Percentiles rank a stretch among this genome's conserved stretches.
Evolutionary conservation across 2,888 invertebrate species (phyloP).

Genomic region (Thera britannica): DNA sequence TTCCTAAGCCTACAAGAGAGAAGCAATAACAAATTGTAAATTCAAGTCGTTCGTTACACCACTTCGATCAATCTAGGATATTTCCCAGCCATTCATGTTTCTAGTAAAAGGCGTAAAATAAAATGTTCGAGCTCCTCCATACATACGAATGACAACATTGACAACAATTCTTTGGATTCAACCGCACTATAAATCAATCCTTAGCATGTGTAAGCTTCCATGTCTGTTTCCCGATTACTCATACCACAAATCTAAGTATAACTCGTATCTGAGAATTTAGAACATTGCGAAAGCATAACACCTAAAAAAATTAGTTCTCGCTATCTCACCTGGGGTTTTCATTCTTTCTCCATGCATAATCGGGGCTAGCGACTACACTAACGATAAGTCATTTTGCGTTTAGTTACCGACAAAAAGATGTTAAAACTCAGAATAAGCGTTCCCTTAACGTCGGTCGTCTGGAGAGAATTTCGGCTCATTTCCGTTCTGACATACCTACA

Average conservation of each 20-base stretch:
- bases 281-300: too few species aligned
- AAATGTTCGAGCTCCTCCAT: background rate
- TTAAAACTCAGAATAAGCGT: too few species aligned
- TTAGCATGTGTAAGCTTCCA: slow-evolving; percentile 5
- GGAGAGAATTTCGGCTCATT: slow-evolving; percentile 14
- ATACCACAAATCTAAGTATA: background rate
- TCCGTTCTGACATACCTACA: slow-evolving; percentile 1
- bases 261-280: background rate
- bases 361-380: too few species aligned
- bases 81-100: slow-evolving; percentile 15
- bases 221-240: slow-evolving; percentile 14
- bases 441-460: background rate
- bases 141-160: slow-evolving; percentile 14
- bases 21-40: background rate
- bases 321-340: too few species aligned
- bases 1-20: background rate
- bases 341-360: too few species aligned
- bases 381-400: too few species aligned
- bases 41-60: slow-evolving; percentile 2
- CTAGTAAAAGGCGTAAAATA: slow-evolving; percentile 9
- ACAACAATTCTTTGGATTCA: background rate
- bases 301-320: too few species aligned
- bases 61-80: background rate
- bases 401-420: too few species aligned
- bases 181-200: slow-evolving; percentile 8